Evolutionary conservation across 2,888 invertebrate species (phyloP).

Genomic region (Notodonta dromedarius): DNA sequence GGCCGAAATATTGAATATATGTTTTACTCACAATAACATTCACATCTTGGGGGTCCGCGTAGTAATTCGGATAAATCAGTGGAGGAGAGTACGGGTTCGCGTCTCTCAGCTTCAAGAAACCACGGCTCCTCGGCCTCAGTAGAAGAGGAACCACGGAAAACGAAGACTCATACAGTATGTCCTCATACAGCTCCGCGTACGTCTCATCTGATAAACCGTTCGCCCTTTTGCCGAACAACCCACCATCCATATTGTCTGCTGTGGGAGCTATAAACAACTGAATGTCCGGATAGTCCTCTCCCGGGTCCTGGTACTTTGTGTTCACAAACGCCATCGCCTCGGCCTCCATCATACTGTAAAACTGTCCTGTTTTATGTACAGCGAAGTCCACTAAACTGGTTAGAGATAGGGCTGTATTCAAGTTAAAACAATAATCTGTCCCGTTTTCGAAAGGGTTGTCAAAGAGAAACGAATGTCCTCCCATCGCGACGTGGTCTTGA

Average conservation of each 20-base stretch:
- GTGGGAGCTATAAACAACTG: constrained; percentile 90
- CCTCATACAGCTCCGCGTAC: constrained; percentile 88
- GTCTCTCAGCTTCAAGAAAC: constrained; percentile 87
- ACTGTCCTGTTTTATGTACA: constrained; percentile 84
- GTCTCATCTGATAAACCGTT: constrained; percentile 87
- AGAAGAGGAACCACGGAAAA: constrained; percentile 88
- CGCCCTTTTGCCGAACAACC: constrained; percentile 88
- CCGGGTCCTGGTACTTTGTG: constrained; percentile 87
- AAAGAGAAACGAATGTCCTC: constrained; percentile 90
- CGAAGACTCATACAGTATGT: constrained; percentile 87
- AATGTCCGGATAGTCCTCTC: constrained; percentile 90
- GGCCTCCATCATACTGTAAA: constrained; percentile 90
- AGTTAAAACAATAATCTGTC: constrained; percentile 86
- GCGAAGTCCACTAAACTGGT: constrained; percentile 86
- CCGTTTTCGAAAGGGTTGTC: constrained; percentile 85
- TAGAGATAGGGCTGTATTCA: constrained; percentile 86
- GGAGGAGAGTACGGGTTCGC: constrained; percentile 89
- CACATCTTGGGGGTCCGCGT: constrained; percentile 88
- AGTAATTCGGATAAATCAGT: constrained; percentile 95
- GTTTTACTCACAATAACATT: constrained; percentile 85
- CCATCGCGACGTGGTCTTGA: constrained; percentile 93
- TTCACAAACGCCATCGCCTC: constrained; percentile 92
- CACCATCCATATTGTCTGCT: constrained; percentile 91
- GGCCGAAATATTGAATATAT: no score
- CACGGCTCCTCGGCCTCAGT: constrained; percentile 89